phyloP scores from a whole-genome alignment of 2,888 invertebrate species.

The Lacanobia oleracea region DNA sequence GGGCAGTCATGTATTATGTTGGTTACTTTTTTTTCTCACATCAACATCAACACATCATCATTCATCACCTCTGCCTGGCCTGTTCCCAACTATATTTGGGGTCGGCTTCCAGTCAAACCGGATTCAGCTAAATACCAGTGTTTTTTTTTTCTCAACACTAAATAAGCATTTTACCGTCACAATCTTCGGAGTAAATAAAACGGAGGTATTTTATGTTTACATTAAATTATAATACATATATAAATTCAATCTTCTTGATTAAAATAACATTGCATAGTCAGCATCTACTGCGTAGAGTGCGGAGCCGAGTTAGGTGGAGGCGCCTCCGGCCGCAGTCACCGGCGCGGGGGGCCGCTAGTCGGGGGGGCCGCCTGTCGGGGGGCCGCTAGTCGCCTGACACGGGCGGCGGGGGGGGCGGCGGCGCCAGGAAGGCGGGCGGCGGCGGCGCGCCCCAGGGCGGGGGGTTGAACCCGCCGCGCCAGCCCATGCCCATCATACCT shows the following conservation, averaged over 20 bases:
- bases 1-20: no score
- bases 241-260: slow-evolving; percentile 49
- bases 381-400: slow-evolving; percentile 72
- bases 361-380: slow-evolving; percentile 87
- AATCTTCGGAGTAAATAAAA: slow-evolving; percentile 23
- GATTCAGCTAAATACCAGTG: no score
- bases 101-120: no score
- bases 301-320: slow-evolving; percentile 3
- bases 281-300: slow-evolving; percentile 28
- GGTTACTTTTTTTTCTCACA: no score
- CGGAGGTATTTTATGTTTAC: slow-evolving; percentile 5
- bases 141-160: not conserved
- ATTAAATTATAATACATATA: slow-evolving; percentile 46
- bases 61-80: no score
- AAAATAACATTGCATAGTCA: slow-evolving; percentile 50
- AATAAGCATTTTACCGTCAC: not conserved
- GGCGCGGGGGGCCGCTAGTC: slow-evolving; percentile 69
- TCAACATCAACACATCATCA: no score
- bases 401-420: slow-evolving; percentile 88
- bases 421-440: slow-evolving; percentile 84
- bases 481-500: slow-evolving; percentile 82
- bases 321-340: not conserved
- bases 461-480: slow-evolving; percentile 77
- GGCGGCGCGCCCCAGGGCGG: slow-evolving; percentile 86
- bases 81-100: no score